Percentiles rank a stretch among this genome's conserved stretches.
Evolutionary conservation across 1,140 invertebrate genomes (phyloP).

Genomic region (Drosophila kanapiae): DNA sequence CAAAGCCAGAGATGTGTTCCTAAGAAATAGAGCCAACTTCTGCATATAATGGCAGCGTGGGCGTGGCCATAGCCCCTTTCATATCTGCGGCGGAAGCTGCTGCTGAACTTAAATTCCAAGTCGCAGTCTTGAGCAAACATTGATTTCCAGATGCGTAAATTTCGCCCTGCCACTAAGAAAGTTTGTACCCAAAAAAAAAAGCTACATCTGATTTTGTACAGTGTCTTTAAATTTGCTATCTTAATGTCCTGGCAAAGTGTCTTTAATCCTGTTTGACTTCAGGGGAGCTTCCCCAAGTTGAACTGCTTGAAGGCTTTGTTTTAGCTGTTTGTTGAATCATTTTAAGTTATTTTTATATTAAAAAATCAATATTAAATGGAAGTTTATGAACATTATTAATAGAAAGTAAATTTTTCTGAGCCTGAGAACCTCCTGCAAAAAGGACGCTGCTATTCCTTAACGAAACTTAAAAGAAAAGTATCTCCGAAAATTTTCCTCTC

Average conservation of each 20-base stretch:
- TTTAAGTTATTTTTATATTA: neutral
- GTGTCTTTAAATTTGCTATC: slow-evolving; percentile 8
- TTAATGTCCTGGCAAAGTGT: neutral
- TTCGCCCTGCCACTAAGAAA: neutral
- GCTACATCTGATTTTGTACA: neutral
- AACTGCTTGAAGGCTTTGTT: neutral
- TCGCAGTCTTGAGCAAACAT: slow-evolving; percentile 4
- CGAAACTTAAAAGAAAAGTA: no score
- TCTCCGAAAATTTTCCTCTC: no score
- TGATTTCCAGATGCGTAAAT: slow-evolving; percentile 18
- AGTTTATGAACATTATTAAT: neutral
- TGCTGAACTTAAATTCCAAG: slow-evolving; percentile 26
- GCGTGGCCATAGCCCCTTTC: slow-evolving; percentile 20
- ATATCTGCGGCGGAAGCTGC: slow-evolving; percentile 21
- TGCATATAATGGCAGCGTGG: slow-evolving; percentile 40
- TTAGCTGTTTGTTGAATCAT: neutral
- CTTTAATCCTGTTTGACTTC: slow-evolving; percentile 12
- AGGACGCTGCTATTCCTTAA: no score
- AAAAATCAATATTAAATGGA: neutral
- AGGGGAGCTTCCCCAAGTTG: neutral
- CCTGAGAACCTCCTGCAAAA: neutral
- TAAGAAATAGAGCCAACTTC: slow-evolving; percentile 31
- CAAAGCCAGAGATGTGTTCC: slow-evolving; percentile 1
- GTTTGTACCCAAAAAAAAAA: neutral
- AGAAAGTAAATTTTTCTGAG: neutral